Evolutionary conservation across 2,113 vertebrate species (phyloP).

Genomic region (Thamnaconus septentrionalis): DNA sequence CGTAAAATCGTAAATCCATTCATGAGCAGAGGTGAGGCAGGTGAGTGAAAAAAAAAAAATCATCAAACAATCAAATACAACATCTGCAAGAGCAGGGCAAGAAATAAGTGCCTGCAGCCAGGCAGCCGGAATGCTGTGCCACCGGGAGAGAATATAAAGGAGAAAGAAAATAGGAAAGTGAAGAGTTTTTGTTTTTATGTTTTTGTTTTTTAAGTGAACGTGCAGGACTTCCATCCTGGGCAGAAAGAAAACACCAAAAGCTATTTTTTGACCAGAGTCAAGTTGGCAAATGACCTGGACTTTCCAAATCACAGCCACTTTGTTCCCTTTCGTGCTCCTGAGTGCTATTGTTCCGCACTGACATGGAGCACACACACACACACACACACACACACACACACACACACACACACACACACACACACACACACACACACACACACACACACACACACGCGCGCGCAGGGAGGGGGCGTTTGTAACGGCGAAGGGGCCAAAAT

Average conservation of each 20-base stretch:
- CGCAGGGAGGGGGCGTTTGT: conserved; percentile 10
- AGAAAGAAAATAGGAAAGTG: conserved; percentile 37
- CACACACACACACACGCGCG: conserved; percentile 20
- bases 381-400: conserved; percentile 28
- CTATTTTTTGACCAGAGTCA: conserved; percentile 39
- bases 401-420: conserved; percentile 6
- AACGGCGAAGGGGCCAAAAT: not conserved
- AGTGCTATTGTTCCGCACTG: conserved; percentile 34
- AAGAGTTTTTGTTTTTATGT: conserved; percentile 7
- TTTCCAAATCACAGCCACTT: conserved; percentile 43
- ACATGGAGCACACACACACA: not conserved
- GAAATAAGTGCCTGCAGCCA: conserved; percentile 37
- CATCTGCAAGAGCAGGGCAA: not conserved
- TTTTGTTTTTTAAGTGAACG: conserved; percentile 22
- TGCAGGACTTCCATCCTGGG: conserved; percentile 41
- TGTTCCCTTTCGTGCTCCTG: conserved; percentile 12
- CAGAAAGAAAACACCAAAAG: conserved; percentile 30
- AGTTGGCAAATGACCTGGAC: conserved; percentile 42
- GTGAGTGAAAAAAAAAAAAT: too few species aligned
- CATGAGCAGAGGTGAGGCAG: too few species aligned
- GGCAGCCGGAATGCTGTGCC: not conserved
- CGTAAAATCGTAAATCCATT: too few species aligned
- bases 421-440: conserved; percentile 4
- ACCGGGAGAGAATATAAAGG: conserved; percentile 1
- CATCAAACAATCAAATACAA: not conserved